Percentiles rank a stretch among this genome's conserved stretches.
phyloP scores from a whole-genome alignment of 2,113 vertebrate genomes.

The Pogona vitticeps region DNA sequence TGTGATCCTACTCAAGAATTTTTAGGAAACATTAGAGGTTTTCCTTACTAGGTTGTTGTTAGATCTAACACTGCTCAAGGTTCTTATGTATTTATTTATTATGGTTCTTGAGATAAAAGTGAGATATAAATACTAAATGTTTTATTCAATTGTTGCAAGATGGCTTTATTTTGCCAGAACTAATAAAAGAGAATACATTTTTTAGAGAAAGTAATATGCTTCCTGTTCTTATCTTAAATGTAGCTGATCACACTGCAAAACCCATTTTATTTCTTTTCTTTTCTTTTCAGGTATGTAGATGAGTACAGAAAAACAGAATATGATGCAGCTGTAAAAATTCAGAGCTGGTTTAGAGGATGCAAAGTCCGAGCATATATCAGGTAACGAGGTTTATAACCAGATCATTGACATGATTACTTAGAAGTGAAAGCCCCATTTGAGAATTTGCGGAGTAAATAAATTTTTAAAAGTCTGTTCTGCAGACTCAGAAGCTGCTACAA shows the following conservation, averaged over 20 bases:
- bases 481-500: too few species aligned
- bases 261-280: background rate
- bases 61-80: conserved; percentile 42
- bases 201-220: background rate
- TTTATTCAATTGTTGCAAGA: background rate
- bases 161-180: background rate
- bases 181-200: background rate
- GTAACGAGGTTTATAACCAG: conserved; percentile 64
- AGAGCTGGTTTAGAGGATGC: conserved; percentile 90
- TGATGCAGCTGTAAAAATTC: conserved; percentile 82
- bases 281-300: conserved; percentile 78
- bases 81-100: too few species aligned
- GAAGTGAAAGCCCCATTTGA: background rate
- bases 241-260: conserved; percentile 28
- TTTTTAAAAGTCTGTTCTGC: too few species aligned
- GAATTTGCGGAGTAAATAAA: too few species aligned
- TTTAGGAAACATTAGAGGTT: background rate
- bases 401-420: background rate
- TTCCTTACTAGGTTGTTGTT: background rate
- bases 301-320: conserved; percentile 75
- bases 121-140: background rate
- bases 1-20: background rate
- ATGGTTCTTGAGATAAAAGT: background rate
- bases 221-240: background rate
- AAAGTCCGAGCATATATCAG: conserved; percentile 83